Evolutionary conservation across 2,797 vertebrate species (phyloP).

Genomic region (Benthosema pterotum): DNA sequence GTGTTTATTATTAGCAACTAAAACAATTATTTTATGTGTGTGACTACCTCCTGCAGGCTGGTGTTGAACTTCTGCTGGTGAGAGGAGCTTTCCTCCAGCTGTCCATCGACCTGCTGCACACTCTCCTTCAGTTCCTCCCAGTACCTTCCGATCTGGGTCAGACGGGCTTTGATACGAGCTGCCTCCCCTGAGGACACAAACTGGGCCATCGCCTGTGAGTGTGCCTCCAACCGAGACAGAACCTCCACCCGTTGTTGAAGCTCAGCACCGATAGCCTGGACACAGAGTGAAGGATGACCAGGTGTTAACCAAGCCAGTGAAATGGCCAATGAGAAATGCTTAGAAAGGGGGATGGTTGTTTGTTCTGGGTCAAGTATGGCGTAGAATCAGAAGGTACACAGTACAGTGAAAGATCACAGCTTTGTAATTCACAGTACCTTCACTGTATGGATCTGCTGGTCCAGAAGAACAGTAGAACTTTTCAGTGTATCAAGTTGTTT

Average conservation of each 20-base stretch:
- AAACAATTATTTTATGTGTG: neutral
- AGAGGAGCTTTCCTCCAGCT: slow-evolving; percentile 83
- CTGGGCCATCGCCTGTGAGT: slow-evolving; percentile 83
- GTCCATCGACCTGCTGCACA: slow-evolving; percentile 81
- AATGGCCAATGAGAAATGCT: no score
- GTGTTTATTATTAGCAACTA: neutral
- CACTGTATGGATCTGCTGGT: slow-evolving; percentile 86
- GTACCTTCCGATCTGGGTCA: slow-evolving; percentile 91
- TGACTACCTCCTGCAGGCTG: slow-evolving; percentile 85
- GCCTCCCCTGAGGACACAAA: slow-evolving; percentile 91
- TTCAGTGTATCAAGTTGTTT: slow-evolving; percentile 87
- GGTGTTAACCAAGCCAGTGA: neutral
- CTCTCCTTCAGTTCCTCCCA: slow-evolving; percentile 93
- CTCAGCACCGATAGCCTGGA: slow-evolving; percentile 82
- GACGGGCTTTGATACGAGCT: slow-evolving; percentile 89
- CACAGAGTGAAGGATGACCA: neutral
- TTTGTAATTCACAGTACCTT: slow-evolving; percentile 78
- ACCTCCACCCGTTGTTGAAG: slow-evolving; percentile 78
- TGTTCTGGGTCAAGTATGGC: no score
- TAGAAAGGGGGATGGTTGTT: no score
- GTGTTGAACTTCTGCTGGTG: slow-evolving; percentile 87
- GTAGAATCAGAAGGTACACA: no score
- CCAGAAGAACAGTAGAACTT: slow-evolving; percentile 79
- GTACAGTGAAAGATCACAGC: neutral
- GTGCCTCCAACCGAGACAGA: slow-evolving; percentile 84